These are phyloP conservation scores for Tonatia bakeri DNA, from an alignment of 2,113 vertebrate species.

Conservation along the genomic window DNA sequence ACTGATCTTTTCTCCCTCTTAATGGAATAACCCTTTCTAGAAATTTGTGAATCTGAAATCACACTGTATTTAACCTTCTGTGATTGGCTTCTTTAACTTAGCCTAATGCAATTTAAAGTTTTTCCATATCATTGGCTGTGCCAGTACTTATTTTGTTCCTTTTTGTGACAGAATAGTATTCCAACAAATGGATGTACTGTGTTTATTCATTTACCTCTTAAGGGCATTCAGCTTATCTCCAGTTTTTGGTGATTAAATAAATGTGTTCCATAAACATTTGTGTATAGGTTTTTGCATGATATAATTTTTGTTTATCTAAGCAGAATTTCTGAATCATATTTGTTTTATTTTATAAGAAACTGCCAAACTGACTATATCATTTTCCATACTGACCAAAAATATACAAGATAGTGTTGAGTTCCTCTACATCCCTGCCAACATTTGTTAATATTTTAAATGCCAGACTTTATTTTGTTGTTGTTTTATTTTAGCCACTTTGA, in stretches of 20 bases:
- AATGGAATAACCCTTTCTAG: background rate
- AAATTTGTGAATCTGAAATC: background rate
- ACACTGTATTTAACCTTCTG: background rate
- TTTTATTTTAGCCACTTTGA: background rate
- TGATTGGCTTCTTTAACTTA: background rate
- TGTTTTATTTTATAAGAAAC: background rate
- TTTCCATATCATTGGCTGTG: background rate
- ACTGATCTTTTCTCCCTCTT: background rate
- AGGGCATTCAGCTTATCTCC: background rate
- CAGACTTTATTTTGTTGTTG: background rate
- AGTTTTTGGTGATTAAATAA: background rate
- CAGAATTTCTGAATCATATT: background rate
- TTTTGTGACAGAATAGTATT: background rate
- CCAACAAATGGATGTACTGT: background rate
- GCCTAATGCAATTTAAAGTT: background rate
- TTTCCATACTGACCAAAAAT: background rate
- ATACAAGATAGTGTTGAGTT: background rate
- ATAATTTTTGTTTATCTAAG: background rate
- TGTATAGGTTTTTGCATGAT: background rate
- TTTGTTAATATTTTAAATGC: background rate
- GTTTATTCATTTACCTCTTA: background rate
- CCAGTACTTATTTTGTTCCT: background rate
- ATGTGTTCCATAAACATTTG: background rate
- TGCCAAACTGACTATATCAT: background rate
- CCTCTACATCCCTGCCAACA: background rate